Evolutionary conservation across 1,140 invertebrate species (phyloP), one percentile per base, ranked within the genome.

Genomic region (Calycopis cecrops): DNA sequence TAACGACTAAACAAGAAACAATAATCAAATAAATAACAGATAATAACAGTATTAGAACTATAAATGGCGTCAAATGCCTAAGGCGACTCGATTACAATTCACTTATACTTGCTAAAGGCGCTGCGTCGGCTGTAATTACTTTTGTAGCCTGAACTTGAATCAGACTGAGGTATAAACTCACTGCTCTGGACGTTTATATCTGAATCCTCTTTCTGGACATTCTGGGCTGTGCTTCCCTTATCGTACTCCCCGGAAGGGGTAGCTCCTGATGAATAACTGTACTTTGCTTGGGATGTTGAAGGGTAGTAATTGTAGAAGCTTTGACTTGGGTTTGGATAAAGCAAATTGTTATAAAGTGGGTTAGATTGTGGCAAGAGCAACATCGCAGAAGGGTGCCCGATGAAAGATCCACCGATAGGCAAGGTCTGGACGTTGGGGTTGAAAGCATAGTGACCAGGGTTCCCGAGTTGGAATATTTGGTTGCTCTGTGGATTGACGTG

Each of bases 231-330:
- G 9, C 74, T 73, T 4, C 63, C 38, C 49, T 85, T 86, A 6
- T 87, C 83, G 53, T 84, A 86, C 12, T 87, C 86, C 51, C 56
- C 42, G 14, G 63, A 60, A 4, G 61, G 37, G 6, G 65, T 18
- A 11, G 68, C 55, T 35, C 73, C 75, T 54, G 80, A 79, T 0
- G 73, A 57, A 38, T 76, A 65, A 48, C 62, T 72, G 48, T 86
- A 85, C 50, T 87, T 88, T 0, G 73, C 62, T 65, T 88, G 87
- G 7, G 76, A 63, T 60, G 74, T 79, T 1, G 75, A 59, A 21
- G 80, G 83, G 52, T 84, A 87, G 55, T 85, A 86, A 51, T 81
- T 85, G 38, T 84, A 79, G n/a, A 85, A 73, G 21, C 76, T 79
- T 56, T 80, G 85, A 12, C 71, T 62, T 10, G 79, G 70, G 52